Conservation (phyloP, 2,888 invertebrate species). For the Cetonia aurata region DNA sequence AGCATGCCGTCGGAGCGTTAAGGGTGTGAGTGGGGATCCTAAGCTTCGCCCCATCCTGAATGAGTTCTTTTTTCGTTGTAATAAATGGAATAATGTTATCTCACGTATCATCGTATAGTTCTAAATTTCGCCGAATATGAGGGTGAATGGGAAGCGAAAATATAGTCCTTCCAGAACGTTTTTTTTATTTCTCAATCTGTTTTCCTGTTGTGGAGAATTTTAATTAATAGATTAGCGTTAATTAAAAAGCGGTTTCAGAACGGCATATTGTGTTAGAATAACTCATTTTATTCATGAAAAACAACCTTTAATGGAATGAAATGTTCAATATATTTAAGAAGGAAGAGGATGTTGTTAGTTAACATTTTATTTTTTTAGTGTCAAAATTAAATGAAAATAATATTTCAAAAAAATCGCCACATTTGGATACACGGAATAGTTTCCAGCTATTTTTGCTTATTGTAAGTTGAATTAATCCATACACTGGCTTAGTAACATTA, state of each 20-base stretch:
- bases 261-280: too few species aligned
- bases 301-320: too few species aligned
- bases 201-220: neutral
- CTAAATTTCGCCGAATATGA: constrained; percentile 28
- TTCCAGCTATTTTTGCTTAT: too few species aligned
- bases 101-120: constrained; percentile 16
- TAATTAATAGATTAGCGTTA: neutral
- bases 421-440: too few species aligned
- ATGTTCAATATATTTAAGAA: too few species aligned
- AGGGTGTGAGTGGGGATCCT: neutral
- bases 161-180: neutral
- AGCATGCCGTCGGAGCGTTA: constrained; percentile 10
- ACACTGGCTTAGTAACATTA: too few species aligned
- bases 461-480: too few species aligned
- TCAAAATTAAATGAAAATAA: too few species aligned
- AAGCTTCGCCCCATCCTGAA: constrained; percentile 17
- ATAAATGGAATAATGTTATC: constrained; percentile 36
- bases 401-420: too few species aligned
- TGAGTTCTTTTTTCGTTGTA: constrained; percentile 18
- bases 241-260: constrained; percentile 13
- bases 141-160: constrained; percentile 3
- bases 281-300: too few species aligned
- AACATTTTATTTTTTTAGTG: too few species aligned
- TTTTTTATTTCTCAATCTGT: neutral
- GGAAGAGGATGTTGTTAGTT: too few species aligned